A percentile compares a stretch with the other conserved stretches of the same genome.
Conservation (phyloP, 2,888 invertebrate species). For the Homarus gammarus region DNA sequence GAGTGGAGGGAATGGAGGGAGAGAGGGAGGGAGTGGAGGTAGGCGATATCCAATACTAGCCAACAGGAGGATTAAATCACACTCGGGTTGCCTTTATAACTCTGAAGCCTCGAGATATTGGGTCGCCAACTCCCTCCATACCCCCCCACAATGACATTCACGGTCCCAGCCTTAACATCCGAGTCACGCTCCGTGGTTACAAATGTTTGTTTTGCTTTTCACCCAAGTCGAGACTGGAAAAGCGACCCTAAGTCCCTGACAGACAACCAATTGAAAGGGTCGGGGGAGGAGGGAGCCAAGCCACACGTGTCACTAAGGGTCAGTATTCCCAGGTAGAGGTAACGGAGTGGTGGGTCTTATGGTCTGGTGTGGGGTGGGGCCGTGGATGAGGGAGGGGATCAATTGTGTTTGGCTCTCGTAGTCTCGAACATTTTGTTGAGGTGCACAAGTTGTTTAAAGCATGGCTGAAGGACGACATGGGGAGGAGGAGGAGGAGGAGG, state of each 20-base stretch:
- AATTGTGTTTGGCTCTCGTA: slow-evolving; percentile 50
- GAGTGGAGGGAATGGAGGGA: slow-evolving; percentile 13
- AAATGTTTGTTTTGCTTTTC: slow-evolving; percentile 52
- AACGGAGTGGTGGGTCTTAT: slow-evolving; percentile 13
- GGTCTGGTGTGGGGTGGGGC: background rate
- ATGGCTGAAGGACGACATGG: background rate
- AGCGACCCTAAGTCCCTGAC: slow-evolving; percentile 55
- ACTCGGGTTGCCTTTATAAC: background rate
- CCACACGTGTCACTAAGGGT: slow-evolving; percentile 2
- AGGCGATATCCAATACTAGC: no score
- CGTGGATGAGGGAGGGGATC: slow-evolving; percentile 1
- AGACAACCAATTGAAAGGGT: slow-evolving; percentile 55
- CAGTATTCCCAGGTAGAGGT: background rate
- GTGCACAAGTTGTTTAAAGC: slow-evolving; percentile 18
- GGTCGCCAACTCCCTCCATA: background rate
- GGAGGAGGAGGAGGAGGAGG: background rate
- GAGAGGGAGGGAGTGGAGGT: background rate
- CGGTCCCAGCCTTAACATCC: slow-evolving; percentile 19
- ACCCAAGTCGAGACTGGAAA: slow-evolving; percentile 47
- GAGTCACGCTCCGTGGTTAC: slow-evolving; percentile 39
- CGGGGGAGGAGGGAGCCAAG: slow-evolving; percentile 19
- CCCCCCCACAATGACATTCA: background rate
- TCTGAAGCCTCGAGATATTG: background rate
- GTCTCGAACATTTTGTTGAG: slow-evolving; percentile 44
- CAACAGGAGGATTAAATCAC: no score